These are phyloP conservation scores for Azemiops feae DNA, from an alignment of 2,113 vertebrate species.

Conservation along the genomic window DNA sequence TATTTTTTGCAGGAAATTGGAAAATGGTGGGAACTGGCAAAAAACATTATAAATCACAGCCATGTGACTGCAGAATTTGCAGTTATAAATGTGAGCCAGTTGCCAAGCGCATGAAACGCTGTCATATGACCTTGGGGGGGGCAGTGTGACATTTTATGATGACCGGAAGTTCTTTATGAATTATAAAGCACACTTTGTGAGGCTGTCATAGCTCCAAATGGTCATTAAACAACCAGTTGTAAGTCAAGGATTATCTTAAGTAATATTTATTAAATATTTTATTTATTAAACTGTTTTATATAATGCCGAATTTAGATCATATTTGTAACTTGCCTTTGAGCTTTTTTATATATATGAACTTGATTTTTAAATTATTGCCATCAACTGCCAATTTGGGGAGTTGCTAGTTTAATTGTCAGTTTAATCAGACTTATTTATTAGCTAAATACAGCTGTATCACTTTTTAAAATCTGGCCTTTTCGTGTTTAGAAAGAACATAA, in stretches of 20 bases:
- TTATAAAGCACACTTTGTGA: neutral
- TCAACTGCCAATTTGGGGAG: neutral
- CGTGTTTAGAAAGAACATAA: neutral
- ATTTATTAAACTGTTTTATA: neutral
- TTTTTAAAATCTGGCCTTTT: neutral
- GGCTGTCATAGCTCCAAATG: neutral
- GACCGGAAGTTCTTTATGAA: neutral
- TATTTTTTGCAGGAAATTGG: neutral
- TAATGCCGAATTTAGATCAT: neutral
- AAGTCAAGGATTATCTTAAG: neutral
- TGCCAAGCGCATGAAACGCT: neutral
- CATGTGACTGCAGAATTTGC: neutral
- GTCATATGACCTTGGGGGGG: neutral
- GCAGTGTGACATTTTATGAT: neutral
- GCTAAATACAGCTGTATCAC: neutral
- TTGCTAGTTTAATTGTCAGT: neutral
- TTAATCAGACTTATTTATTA: too few species aligned
- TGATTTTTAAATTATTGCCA: neutral
- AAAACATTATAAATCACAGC: neutral
- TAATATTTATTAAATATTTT: neutral
- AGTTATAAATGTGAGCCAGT: neutral
- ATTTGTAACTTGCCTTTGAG: neutral
- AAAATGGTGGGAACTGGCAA: neutral
- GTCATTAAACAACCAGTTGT: neutral
- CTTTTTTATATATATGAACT: neutral